A percentile compares a stretch with the other conserved stretches of the same genome.
phyloP scores from a whole-genome alignment of 2,797 vertebrate genomes.

The Oreonectes daqikongensis region DNA sequence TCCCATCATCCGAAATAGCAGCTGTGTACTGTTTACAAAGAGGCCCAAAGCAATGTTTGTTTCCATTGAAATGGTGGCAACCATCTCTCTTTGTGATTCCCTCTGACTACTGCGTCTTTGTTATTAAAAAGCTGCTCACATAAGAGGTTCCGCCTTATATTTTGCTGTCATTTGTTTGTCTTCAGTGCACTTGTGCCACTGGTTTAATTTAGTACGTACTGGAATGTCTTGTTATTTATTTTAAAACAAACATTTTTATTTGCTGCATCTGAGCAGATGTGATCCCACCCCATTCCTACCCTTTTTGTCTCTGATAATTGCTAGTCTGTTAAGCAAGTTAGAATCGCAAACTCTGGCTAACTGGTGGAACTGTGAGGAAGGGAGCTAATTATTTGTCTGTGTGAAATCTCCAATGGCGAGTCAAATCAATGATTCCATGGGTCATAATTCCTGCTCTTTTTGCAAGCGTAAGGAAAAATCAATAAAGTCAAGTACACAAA shows the following conservation, averaged over 20 bases:
- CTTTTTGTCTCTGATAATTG: conserved; percentile 28
- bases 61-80: conserved; percentile 77
- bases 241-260: conserved; percentile 41
- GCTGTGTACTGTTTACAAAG: conserved; percentile 81
- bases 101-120: conserved; percentile 60
- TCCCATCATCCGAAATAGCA: conserved; percentile 82
- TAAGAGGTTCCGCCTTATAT: conserved; percentile 73
- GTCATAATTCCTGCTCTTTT: conserved; percentile 87
- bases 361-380: conserved; percentile 76
- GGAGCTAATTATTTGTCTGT: conserved; percentile 81
- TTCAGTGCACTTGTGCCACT: conserved; percentile 50
- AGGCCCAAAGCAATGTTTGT: conserved; percentile 80
- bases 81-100: conserved; percentile 54
- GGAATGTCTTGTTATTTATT: conserved; percentile 1
- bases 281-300: too few relatives aligned
- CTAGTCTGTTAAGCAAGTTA: conserved; percentile 65
- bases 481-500: conserved; percentile 89
- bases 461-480: conserved; percentile 85
- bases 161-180: conserved; percentile 70
- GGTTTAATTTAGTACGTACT: conserved; percentile 34
- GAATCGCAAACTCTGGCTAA: conserved; percentile 79
- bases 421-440: conserved; percentile 84
- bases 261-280: not conserved
- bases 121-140: conserved; percentile 74
- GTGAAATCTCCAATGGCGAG: conserved; percentile 78